phyloP scores from a whole-genome alignment of 2,888 invertebrate species.

The Mantis religiosa region DNA sequence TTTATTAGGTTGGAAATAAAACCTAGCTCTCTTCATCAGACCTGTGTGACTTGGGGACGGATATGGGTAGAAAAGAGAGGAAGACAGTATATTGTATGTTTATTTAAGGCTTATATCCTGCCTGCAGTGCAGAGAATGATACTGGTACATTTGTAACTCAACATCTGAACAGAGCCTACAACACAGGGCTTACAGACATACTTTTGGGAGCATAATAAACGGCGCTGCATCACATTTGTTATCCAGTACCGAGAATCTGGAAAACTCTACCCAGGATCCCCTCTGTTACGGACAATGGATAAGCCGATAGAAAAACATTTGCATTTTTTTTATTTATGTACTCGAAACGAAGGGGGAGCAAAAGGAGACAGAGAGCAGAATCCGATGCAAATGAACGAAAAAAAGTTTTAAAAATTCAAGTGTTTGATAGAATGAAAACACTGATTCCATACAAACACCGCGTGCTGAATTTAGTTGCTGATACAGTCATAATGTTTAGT shows the following conservation, averaged over 20 bases:
- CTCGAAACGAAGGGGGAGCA: neutral
- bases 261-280: neutral
- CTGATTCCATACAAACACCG: neutral
- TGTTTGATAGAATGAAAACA: neutral
- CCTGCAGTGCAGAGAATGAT: neutral
- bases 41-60: neutral
- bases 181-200: neutral
- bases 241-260: neutral
- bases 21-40: neutral
- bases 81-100: neutral
- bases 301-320: neutral
- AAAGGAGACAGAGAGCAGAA: neutral
- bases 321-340: neutral
- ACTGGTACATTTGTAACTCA: neutral
- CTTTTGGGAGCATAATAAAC: neutral
- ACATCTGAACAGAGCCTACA: too few species aligned
- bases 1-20: neutral
- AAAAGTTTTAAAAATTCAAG: neutral
- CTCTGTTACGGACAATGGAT: neutral
- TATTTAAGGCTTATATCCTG: neutral
- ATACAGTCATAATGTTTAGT: neutral
- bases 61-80: neutral
- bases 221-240: neutral
- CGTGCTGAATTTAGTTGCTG: neutral
- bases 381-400: neutral